phyloP scores from a whole-genome alignment of 2,113 vertebrate species.

The Blennius ocellaris region DNA sequence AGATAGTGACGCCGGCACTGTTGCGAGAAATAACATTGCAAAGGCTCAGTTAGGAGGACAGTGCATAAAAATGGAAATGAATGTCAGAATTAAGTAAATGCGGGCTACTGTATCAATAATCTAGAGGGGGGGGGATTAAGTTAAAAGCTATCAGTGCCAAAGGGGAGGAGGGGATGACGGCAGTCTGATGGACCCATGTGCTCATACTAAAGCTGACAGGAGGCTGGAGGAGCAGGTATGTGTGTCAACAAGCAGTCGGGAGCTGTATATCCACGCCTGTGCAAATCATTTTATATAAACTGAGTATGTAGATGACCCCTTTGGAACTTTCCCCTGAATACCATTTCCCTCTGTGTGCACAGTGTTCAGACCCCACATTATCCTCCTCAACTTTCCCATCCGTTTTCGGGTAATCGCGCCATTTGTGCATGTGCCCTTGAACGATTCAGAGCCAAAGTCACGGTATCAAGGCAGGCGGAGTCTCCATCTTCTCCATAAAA shows the following conservation, averaged over 20 bases:
- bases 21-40: conserved; percentile 64
- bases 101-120: conserved; percentile 63
- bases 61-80: conserved; percentile 74
- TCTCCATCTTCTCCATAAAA: conserved; percentile 54
- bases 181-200: conserved; percentile 32
- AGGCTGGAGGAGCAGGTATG: conserved; percentile 14
- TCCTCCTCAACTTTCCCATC: conserved; percentile 40
- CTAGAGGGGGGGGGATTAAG: conserved; percentile 47
- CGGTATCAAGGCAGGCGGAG: conserved; percentile 29
- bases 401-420: conserved; percentile 30
- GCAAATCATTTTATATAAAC: background rate
- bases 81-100: conserved; percentile 65
- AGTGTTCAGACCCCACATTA: conserved; percentile 30
- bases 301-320: background rate
- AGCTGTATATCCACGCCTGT: background rate
- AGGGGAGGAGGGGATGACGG: conserved; percentile 44
- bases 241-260: background rate
- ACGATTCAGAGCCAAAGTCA: conserved; percentile 64
- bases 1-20: conserved; percentile 60
- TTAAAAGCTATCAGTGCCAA: conserved; percentile 66
- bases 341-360: background rate
- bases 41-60: conserved; percentile 51
- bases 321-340: background rate
- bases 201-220: conserved; percentile 23
- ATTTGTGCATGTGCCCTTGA: conserved; percentile 57